Percentiles rank a stretch among this genome's conserved stretches.
Conservation (phyloP, 2,797 vertebrate genomes). For the Alcedo atthis region DNA sequence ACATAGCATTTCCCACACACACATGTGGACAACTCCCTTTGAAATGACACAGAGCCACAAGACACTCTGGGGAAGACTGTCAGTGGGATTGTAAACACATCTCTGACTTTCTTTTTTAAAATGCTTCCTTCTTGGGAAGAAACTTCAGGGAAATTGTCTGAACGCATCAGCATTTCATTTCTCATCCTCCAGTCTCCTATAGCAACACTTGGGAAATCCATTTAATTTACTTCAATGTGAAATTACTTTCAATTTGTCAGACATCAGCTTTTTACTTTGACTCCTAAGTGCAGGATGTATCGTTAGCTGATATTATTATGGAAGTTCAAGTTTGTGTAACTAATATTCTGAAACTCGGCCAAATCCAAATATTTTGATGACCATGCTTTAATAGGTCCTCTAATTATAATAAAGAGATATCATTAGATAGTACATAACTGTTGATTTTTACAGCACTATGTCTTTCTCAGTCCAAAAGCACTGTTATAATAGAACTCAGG, state of each 20-base stretch:
- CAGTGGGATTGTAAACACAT: not conserved
- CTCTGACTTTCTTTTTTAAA: not conserved
- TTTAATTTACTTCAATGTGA: slow-evolving; percentile 49
- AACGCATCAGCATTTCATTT: slow-evolving; percentile 36
- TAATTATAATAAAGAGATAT: not conserved
- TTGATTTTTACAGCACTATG: not conserved
- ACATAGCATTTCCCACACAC: not conserved
- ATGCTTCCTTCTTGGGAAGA: not conserved
- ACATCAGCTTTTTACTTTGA: slow-evolving; percentile 29
- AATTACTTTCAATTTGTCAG: slow-evolving; percentile 49
- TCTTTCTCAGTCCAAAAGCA: not conserved
- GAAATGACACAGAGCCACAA: not conserved
- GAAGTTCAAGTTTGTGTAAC: slow-evolving; percentile 11
- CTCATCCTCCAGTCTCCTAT: not conserved
- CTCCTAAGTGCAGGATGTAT: not conserved
- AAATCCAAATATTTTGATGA: slow-evolving; percentile 29
- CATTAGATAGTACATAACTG: not conserved
- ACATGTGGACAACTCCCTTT: not conserved
- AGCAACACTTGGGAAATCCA: slow-evolving; percentile 38
- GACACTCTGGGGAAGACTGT: not conserved
- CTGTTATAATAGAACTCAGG: not conserved
- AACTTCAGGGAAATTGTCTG: not conserved
- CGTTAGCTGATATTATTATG: slow-evolving; percentile 35
- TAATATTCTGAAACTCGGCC: not conserved
- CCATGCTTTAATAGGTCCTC: not conserved